A percentile compares a stretch with the other conserved stretches of the same genome.
Evolutionary conservation across 2,113 vertebrate genomes (phyloP).

Genomic region (Phaethon lepturus): DNA sequence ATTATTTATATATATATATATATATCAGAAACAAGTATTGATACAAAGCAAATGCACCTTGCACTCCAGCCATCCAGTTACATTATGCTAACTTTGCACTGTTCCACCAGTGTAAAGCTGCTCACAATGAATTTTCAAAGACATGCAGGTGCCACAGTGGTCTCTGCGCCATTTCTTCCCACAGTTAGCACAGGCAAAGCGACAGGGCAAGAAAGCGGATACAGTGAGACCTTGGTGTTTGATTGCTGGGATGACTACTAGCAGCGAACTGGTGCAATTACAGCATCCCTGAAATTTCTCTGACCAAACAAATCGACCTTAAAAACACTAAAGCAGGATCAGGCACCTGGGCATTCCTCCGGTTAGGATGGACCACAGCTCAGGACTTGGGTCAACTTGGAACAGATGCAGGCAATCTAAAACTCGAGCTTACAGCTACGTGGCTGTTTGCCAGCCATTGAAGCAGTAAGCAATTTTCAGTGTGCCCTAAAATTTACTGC

Average conservation of each 20-base stretch:
- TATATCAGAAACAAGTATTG: background rate
- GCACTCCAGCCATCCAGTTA: background rate
- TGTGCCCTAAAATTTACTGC: background rate
- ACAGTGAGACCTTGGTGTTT: background rate
- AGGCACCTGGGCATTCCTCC: background rate
- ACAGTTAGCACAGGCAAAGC: background rate
- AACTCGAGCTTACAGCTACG: background rate
- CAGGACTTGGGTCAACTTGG: background rate
- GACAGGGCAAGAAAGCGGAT: background rate
- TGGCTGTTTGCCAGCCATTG: background rate
- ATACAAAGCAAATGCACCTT: background rate
- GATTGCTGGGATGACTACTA: background rate
- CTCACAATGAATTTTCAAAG: background rate
- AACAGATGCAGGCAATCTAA: background rate
- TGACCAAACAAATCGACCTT: background rate
- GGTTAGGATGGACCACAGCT: background rate
- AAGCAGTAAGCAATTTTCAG: slow-evolving; percentile 2
- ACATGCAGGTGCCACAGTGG: background rate
- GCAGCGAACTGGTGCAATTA: background rate
- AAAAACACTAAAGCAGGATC: background rate
- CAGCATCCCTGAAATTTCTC: background rate
- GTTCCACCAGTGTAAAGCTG: background rate
- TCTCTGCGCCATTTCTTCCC: background rate
- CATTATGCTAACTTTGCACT: background rate
- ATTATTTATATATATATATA: background rate